phyloP scores from a whole-genome alignment of 1,140 invertebrate species.

The Uloborus diversus region DNA sequence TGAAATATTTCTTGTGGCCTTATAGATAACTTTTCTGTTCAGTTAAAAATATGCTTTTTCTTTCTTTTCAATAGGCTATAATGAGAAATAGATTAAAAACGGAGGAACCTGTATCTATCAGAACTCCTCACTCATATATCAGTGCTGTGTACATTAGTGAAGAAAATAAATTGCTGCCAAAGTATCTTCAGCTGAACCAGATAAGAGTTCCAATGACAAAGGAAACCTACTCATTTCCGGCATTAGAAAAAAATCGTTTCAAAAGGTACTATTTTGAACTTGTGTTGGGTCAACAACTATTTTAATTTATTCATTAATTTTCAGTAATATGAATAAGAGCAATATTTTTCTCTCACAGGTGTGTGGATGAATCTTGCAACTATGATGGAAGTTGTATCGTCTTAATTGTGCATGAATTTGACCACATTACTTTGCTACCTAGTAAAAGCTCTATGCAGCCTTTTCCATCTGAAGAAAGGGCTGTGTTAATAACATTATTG shows the following conservation, averaged over 20 bases:
- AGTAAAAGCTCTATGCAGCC: not conserved
- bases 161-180: not conserved
- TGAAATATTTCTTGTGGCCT: too few relatives aligned
- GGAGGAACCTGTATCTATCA: conserved; percentile 26
- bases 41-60: too few relatives aligned
- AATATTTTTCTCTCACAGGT: not conserved
- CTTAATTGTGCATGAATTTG: conserved; percentile 37
- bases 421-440: conserved; percentile 20
- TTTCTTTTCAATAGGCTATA: conserved; percentile 3
- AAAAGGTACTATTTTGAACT: conserved; percentile 5
- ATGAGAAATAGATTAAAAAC: not conserved
- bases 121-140: conserved; percentile 10
- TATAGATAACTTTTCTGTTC: too few relatives aligned
- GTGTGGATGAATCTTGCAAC: not conserved
- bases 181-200: not conserved
- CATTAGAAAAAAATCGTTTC: not conserved
- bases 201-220: not conserved
- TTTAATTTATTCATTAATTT: not conserved
- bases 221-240: not conserved
- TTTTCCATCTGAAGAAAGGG: not conserved
- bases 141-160: not conserved
- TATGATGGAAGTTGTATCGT: not conserved
- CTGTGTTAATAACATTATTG: conserved; percentile 1
- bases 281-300: not conserved
- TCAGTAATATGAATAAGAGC: not conserved